A percentile compares a stretch with the other conserved stretches of the same genome.
Evolutionary conservation across 2,888 invertebrate species (phyloP).

Genomic region (Pterostichus madidus): DNA sequence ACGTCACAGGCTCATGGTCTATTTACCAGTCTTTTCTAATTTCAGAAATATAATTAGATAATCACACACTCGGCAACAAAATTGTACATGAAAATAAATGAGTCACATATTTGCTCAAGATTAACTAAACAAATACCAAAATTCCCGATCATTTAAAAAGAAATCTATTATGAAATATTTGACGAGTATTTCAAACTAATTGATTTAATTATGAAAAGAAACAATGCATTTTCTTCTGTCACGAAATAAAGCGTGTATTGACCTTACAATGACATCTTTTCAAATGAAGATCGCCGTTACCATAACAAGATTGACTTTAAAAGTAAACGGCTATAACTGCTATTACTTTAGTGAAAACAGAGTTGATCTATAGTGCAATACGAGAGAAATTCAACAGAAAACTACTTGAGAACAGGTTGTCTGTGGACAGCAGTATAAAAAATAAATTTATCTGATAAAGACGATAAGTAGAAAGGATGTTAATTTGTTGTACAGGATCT

Average conservation of each 20-base stretch:
- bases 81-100: not conserved
- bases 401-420: conserved; percentile 50
- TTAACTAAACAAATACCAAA: not conserved
- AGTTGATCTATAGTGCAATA: conserved; percentile 46
- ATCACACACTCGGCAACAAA: too few relatives aligned
- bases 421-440: conserved; percentile 8
- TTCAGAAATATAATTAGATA: conserved; percentile 1
- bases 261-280: conserved; percentile 37
- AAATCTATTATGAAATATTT: too few relatives aligned
- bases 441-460: conserved; percentile 44
- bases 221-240: not conserved
- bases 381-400: conserved; percentile 54
- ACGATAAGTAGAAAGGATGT: conserved; percentile 46
- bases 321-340: conserved; percentile 58
- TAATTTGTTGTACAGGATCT: conserved; percentile 43
- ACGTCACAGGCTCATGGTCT: conserved; percentile 6
- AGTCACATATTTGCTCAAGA: not conserved
- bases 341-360: conserved; percentile 58
- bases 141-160: too few relatives aligned
- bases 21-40: conserved; percentile 37
- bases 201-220: too few relatives aligned
- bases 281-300: conserved; percentile 34
- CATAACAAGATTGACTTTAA: conserved; percentile 35
- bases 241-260: conserved; percentile 49
- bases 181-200: too few relatives aligned